phyloP scores from a whole-genome alignment of 2,797 vertebrate genomes.

The Myiotriccus ornatus region DNA sequence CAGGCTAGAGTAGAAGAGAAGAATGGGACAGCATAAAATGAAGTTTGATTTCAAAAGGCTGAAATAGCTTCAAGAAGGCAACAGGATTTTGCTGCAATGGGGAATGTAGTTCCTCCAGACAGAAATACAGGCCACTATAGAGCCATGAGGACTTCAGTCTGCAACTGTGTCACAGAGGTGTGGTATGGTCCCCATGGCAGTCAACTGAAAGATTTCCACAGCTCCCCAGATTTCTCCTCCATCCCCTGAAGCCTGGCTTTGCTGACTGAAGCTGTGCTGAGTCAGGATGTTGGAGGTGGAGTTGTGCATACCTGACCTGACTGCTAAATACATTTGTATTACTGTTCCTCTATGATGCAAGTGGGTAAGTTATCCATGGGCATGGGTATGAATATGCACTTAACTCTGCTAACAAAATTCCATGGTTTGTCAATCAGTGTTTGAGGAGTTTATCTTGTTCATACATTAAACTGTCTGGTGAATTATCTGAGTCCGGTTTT shows the following conservation, averaged over 20 bases:
- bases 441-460: conserved; percentile 15
- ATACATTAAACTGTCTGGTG: conserved; percentile 2
- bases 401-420: not conserved
- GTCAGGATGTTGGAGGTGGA: not conserved
- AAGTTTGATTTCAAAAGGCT: not conserved
- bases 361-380: not conserved
- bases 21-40: not conserved
- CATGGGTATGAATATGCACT: not conserved
- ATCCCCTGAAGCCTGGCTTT: not conserved
- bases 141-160: not conserved
- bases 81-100: not conserved
- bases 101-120: not conserved
- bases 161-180: not conserved
- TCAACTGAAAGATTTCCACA: not conserved
- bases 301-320: not conserved
- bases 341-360: not conserved
- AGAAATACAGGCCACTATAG: not conserved
- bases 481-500: conserved; percentile 41
- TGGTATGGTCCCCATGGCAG: fast-evolving
- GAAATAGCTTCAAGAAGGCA: not conserved
- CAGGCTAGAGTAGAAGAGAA: not conserved
- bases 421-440: not conserved
- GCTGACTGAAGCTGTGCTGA: not conserved
- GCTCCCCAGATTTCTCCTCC: not conserved
- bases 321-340: not conserved